Base-by-base conservation (phyloP, 2,113 vertebrate genomes). In the Etheostoma spectabile region DNA sequence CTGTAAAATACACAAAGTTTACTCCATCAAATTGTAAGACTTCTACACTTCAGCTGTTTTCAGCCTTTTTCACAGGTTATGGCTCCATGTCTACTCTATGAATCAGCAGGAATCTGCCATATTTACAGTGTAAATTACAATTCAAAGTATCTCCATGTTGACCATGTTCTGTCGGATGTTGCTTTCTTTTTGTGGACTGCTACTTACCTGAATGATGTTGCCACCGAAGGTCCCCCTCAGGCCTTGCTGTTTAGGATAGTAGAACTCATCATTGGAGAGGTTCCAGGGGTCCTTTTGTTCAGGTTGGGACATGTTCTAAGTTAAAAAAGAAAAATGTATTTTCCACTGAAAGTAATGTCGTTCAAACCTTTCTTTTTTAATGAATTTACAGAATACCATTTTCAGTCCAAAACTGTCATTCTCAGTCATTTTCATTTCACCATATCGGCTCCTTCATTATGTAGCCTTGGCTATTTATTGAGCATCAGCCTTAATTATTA, bases 271-370 rank as follows among this genome's bases (percentile, higher is more conserved):
- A 61, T 99, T 99, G 86, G 98, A 99, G 70, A 99, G 96, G 89
- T 99, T 99, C 98, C 98, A 99, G 3, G 97, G 97, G 90, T 99
- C 98, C 91, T 99, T 99, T 70, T 99, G 95, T 83, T 99, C 98
- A n/a, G 98, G 98, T 78, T 99, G 98, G 86, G 98, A 99, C 98
- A 99, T 99, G 74, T 99, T 99, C 98, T 99, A 91, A 30, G 63
- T 42, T 71, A 57, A 46, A 65, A 7, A 64, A 82, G 51, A 15
- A 64, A 80, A 56, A 15, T 42, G 74, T 3, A 74, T 48, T 60
- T 22, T 2, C 21, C 24, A 80, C 18, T 79, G 0, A 66, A 82
- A 16, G 2, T 13, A 14, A 24, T 22, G 7, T 24, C 33, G n/a
- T 22, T 77, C 8, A 11, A 61, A 67, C 7, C 3, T 35, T 24